Percentiles rank a stretch among this genome's conserved stretches.
Evolutionary conservation across 2,797 vertebrate species (phyloP).

Genomic region (Acanthis flammea): DNA sequence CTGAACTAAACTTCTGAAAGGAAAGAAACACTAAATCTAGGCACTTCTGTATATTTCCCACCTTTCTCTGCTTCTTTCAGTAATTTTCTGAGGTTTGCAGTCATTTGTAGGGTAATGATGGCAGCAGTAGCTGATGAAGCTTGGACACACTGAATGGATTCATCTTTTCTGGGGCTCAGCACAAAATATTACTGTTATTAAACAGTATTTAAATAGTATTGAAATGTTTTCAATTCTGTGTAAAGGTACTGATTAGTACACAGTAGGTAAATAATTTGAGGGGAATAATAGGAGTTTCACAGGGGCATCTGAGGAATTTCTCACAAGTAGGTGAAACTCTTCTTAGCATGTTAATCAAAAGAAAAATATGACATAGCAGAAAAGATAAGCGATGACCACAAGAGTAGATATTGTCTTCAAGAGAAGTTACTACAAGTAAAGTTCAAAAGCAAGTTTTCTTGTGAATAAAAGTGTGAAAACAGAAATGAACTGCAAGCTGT

Average conservation of each 20-base stretch:
- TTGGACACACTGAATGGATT: neutral
- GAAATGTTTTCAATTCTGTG: neutral
- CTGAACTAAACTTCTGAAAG: neutral
- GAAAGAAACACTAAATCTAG: neutral
- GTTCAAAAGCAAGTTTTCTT: neutral
- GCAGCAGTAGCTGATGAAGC: neutral
- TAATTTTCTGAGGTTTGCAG: neutral
- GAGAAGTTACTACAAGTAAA: neutral
- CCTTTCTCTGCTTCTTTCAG: neutral
- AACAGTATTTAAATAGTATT: neutral
- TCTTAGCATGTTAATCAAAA: neutral
- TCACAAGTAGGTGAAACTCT: neutral
- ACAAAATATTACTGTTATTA: neutral
- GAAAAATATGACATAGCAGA: neutral
- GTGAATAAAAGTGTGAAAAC: neutral
- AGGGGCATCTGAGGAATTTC: neutral
- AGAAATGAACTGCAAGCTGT: neutral
- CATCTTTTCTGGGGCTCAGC: neutral
- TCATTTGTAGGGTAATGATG: neutral
- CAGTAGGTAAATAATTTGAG: neutral
- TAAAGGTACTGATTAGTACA: neutral
- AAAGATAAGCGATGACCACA: neutral
- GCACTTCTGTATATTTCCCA: neutral
- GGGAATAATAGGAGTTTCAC: neutral
- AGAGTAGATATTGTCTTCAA: neutral